Evolutionary conservation across 2,888 invertebrate species (phyloP).

Genomic region (Scaptomyza polygonia): DNA sequence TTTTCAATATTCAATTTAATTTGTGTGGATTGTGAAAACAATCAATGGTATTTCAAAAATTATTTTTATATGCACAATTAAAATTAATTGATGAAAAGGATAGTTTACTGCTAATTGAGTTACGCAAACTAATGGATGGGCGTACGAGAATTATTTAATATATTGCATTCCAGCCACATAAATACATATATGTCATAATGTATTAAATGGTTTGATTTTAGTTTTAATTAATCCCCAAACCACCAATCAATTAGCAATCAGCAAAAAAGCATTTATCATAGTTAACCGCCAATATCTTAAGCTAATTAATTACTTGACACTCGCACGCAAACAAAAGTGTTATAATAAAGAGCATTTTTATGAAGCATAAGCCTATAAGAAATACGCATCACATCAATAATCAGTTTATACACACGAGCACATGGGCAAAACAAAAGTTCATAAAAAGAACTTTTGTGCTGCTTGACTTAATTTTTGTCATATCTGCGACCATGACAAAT

Average conservation of each 20-base stretch:
- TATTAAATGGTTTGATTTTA: not conserved
- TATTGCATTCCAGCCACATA: not conserved
- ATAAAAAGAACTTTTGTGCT: conserved; percentile 44
- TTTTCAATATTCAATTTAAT: not conserved
- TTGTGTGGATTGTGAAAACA: not conserved
- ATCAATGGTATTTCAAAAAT: not conserved
- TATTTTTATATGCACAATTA: not conserved
- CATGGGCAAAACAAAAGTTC: conserved; percentile 59
- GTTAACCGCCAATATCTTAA: conserved; percentile 50
- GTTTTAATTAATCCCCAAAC: conserved; percentile 19
- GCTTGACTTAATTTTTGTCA: conserved; percentile 65
- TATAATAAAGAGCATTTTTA: conserved; percentile 54
- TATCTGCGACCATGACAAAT: conserved; percentile 64
- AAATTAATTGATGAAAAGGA: conserved; percentile 10
- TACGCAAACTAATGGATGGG: not conserved
- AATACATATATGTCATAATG: not conserved
- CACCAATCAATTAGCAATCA: conserved; percentile 48
- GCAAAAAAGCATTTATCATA: conserved; percentile 57
- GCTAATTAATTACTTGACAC: conserved; percentile 24
- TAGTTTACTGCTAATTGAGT: not conserved
- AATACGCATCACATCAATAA: conserved; percentile 27
- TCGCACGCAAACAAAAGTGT: conserved; percentile 19
- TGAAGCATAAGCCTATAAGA: conserved; percentile 16
- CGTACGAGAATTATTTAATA: not conserved
- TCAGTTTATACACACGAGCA: conserved; percentile 43